Evolutionary conservation across 2,888 invertebrate species (phyloP).

Genomic region (Andrena flavipes): DNA sequence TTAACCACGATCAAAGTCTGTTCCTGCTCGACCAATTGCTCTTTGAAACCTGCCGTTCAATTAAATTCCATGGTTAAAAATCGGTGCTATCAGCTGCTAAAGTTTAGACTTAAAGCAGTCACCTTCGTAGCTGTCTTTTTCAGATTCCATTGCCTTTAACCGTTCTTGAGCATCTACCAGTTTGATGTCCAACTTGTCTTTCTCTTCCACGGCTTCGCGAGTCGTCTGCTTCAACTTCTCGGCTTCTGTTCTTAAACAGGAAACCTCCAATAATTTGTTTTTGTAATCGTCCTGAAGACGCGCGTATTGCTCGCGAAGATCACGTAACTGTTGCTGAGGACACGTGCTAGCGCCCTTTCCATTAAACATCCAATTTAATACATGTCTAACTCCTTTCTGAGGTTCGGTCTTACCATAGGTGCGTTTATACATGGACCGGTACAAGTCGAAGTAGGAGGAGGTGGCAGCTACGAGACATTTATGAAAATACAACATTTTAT

Average conservation of each 20-base stretch:
- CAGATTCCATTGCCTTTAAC: conserved; percentile 83
- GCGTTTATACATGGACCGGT: conserved; percentile 77
- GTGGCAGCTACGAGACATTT: conserved; percentile 68
- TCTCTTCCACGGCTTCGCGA: conserved; percentile 84
- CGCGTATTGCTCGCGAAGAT: conserved; percentile 87
- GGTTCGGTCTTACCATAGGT: conserved; percentile 73
- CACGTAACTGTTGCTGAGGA: conserved; percentile 87
- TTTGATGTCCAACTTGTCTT: conserved; percentile 87
- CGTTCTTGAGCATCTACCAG: conserved; percentile 87
- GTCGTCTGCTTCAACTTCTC: conserved; percentile 85
- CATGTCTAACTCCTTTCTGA: background rate
- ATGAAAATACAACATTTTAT: conserved; percentile 26
- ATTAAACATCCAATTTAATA: conserved; percentile 38
- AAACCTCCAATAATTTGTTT: conserved; percentile 89
- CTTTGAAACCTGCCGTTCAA: conserved; percentile 85
- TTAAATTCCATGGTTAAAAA: conserved; percentile 4
- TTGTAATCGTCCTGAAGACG: conserved; percentile 89
- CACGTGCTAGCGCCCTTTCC: conserved; percentile 75
- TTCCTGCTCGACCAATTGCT: conserved; percentile 88
- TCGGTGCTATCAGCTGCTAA: background rate
- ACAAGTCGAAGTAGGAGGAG: conserved; percentile 58
- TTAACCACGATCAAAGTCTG: conserved; percentile 86
- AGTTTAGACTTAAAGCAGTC: conserved; percentile 21
- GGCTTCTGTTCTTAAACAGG: conserved; percentile 85
- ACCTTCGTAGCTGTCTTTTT: conserved; percentile 82